Percentiles rank a stretch among this genome's conserved stretches.
These are phyloP conservation scores for Spilogale gracilis DNA, from an alignment of 2,113 vertebrate genomes.

Conservation along the genomic window DNA sequence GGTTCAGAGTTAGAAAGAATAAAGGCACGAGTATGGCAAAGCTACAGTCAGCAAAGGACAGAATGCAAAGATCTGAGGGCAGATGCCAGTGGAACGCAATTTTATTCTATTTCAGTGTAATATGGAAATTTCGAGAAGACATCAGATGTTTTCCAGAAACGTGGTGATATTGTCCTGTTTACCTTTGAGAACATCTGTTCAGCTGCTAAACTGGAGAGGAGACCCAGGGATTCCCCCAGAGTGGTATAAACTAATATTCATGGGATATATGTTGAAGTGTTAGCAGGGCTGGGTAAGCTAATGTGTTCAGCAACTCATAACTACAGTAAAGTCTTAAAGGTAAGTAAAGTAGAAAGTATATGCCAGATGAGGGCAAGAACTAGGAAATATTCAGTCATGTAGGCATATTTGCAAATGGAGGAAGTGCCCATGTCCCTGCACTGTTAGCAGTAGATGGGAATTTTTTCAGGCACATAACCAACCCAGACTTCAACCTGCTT, in stretches of 20 bases:
- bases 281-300: background rate
- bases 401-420: background rate
- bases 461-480: background rate
- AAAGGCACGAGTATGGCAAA: fast-evolving
- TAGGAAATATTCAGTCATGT: background rate
- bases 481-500: background rate
- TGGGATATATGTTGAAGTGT: background rate
- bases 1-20: background rate
- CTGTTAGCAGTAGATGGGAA: background rate
- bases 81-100: background rate
- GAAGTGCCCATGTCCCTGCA: background rate
- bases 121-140: background rate
- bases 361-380: background rate
- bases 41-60: fast-evolving
- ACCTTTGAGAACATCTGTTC: background rate
- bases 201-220: background rate
- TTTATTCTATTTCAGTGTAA: background rate
- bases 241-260: background rate
- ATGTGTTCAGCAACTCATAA: background rate
- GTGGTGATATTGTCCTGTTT: background rate
- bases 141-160: background rate
- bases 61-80: fast-evolving
- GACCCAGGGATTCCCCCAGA: background rate
- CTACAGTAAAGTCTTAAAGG: background rate
- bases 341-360: background rate